A percentile compares a stretch with the other conserved stretches of the same genome.
phyloP scores from a whole-genome alignment of 2,888 invertebrate genomes.

The Aricia artaxerxes region DNA sequence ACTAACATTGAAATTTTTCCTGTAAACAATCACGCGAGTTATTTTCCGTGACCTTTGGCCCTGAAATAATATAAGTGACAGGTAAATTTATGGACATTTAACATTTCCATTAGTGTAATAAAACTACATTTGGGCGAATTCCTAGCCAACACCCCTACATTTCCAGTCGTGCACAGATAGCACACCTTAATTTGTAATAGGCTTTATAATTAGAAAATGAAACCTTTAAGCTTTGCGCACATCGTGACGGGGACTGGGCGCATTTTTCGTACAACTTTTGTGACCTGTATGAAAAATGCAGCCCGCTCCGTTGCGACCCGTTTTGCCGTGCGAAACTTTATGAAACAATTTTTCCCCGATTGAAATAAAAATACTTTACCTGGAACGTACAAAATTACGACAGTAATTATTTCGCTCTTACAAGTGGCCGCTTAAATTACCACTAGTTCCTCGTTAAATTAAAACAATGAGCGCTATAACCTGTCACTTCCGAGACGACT shows the following conservation, averaged over 20 bases:
- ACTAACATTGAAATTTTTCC: neutral
- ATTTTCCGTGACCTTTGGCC: conserved; percentile 9
- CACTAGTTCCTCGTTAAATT: conserved; percentile 13
- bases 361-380: neutral
- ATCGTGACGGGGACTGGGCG: too few relatives aligned
- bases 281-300: too few relatives aligned
- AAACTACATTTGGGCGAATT: neutral
- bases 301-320: neutral
- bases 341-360: neutral
- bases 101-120: conserved; percentile 10
- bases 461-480: conserved; percentile 23
- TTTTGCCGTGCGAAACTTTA: neutral
- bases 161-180: neutral
- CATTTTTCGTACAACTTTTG: too few relatives aligned
- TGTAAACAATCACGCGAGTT: neutral
- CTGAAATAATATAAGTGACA: neutral
- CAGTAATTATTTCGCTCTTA: neutral
- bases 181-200: too few relatives aligned
- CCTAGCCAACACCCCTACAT: neutral
- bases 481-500: conserved; percentile 28
- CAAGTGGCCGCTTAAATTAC: conserved; percentile 4
- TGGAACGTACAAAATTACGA: neutral
- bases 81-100: neutral
- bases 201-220: too few relatives aligned
- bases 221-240: too few relatives aligned